These are phyloP conservation scores for Gallinago paraguaiae DNA, from an alignment of 2,113 vertebrate species.

Conservation along the genomic window DNA sequence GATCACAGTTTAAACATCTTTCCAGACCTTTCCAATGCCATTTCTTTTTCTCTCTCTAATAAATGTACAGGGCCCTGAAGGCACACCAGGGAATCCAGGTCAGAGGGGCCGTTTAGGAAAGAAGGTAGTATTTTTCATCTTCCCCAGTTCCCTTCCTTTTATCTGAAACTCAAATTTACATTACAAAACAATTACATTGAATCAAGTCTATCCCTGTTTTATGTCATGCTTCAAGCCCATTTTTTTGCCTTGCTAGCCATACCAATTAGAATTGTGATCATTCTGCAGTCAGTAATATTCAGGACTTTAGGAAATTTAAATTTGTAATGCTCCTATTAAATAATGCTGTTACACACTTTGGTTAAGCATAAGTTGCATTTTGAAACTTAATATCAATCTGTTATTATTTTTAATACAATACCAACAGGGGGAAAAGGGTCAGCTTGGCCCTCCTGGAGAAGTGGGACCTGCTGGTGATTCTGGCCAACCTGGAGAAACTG, in stretches of 20 bases:
- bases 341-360: not conserved
- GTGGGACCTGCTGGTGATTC: constrained; percentile 79
- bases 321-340: not conserved
- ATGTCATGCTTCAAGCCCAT: not conserved
- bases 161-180: not conserved
- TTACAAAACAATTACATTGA: not conserved
- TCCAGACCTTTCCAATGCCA: not conserved
- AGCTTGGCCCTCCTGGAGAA: constrained; percentile 84
- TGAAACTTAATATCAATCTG: not conserved
- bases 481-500: constrained; percentile 82
- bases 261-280: not conserved
- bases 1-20: not conserved
- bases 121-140: constrained; percentile 80
- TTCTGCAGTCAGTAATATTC: not conserved
- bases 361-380: not conserved
- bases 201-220: not conserved
- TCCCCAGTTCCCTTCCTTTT: not conserved
- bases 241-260: not conserved
- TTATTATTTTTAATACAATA: constrained; percentile 31
- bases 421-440: constrained; percentile 88
- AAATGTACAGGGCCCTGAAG: constrained; percentile 87
- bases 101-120: constrained; percentile 89
- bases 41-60: constrained; percentile 35
- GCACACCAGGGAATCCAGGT: constrained; percentile 84
- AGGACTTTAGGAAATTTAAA: not conserved